These are phyloP conservation scores for Drosophila tropicalis DNA, from an alignment of 1,140 invertebrate species.

Conservation along the genomic window DNA sequence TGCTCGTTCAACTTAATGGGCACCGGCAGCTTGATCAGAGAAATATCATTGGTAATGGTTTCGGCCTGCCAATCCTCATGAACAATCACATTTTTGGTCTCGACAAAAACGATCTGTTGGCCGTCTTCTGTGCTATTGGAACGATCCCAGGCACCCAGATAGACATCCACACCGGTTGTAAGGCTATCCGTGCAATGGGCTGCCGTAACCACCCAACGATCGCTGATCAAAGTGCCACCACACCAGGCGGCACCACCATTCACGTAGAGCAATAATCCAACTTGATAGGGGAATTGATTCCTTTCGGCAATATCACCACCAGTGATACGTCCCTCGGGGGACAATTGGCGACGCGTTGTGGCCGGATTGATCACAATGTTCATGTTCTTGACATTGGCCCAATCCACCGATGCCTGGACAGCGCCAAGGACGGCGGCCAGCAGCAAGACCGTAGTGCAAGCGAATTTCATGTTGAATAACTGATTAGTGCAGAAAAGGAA, in stretches of 20 bases:
- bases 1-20: conserved; percentile 52
- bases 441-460: conserved; percentile 36
- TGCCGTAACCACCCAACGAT: conserved; percentile 85
- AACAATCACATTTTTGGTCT: conserved; percentile 54
- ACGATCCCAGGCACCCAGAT: conserved; percentile 66
- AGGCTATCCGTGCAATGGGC: conserved; percentile 85
- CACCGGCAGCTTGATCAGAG: conserved; percentile 65
- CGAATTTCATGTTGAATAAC: conserved; percentile 49
- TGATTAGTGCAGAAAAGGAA: conserved; percentile 9
- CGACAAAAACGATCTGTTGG: conserved; percentile 64
- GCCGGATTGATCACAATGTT: conserved; percentile 36
- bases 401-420: conserved; percentile 40
- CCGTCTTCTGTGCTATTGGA: conserved; percentile 51
- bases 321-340: conserved; percentile 63
- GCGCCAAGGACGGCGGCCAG: conserved; percentile 35
- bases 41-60: conserved; percentile 63
- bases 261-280: conserved; percentile 81
- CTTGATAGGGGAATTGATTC: conserved; percentile 85
- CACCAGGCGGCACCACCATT: conserved; percentile 83
- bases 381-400: conserved; percentile 42
- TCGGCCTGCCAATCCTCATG: conserved; percentile 39
- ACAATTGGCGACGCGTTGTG: conserved; percentile 3
- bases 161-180: conserved; percentile 78
- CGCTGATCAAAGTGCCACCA: conserved; percentile 85
- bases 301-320: conserved; percentile 61